A percentile compares a stretch with the other conserved stretches of the same genome.
These are phyloP conservation scores for Himalopsyche phryganea DNA, from an alignment of 1,140 invertebrate species.

Conservation along the genomic window DNA sequence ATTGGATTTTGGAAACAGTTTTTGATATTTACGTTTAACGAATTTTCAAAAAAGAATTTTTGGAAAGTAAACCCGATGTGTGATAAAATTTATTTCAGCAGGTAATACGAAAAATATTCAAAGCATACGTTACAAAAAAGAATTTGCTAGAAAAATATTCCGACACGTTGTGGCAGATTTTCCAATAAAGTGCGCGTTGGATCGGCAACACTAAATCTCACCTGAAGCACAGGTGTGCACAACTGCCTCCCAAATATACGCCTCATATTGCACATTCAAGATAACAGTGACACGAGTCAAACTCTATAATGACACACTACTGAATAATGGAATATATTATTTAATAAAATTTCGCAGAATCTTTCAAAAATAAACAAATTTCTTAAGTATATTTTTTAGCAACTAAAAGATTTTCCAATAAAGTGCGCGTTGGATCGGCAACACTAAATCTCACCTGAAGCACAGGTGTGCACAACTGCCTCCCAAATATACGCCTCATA, in stretches of 20 bases:
- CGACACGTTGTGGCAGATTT: conserved; percentile 1
- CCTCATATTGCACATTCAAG: not conserved
- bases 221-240: conserved; percentile 5
- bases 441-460: conserved; percentile 22
- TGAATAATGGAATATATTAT: not conserved
- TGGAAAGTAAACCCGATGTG: too few relatives aligned
- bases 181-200: conserved; percentile 8
- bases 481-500: not conserved
- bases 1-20: too few relatives aligned
- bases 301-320: not conserved
- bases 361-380: too few relatives aligned
- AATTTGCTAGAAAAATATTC: too few relatives aligned
- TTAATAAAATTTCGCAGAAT: too few relatives aligned
- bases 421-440: not conserved
- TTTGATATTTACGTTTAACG: too few relatives aligned
- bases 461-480: not conserved
- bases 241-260: not conserved
- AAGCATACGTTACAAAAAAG: too few relatives aligned
- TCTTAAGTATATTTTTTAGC: too few relatives aligned
- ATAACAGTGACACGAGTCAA: too few relatives aligned
- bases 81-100: too few relatives aligned
- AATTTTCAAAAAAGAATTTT: too few relatives aligned
- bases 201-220: conserved; percentile 20
- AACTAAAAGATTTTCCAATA: conserved; percentile 22
- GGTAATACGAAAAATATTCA: too few relatives aligned